Evolutionary conservation across 2,113 vertebrate genomes (phyloP).

Genomic region (Rhinopomastus cyanomelas): DNA sequence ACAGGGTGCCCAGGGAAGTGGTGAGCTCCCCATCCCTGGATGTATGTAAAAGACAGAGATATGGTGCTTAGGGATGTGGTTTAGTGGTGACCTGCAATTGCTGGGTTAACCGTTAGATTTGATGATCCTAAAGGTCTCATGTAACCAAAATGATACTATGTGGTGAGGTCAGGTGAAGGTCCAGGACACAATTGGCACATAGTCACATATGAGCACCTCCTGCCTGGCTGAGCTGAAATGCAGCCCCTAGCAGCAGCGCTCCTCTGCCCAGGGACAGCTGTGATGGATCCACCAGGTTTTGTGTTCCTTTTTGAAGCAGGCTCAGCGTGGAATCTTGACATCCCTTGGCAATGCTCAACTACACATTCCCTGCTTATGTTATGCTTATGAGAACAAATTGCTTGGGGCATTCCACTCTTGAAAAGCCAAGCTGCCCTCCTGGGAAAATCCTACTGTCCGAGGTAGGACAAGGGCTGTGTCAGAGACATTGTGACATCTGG

Average conservation of each 20-base stretch:
- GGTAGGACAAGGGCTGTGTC: background rate
- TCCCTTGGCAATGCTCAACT: background rate
- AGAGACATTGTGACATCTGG: background rate
- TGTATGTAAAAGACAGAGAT: no score
- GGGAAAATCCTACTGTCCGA: background rate
- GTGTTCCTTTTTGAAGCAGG: background rate
- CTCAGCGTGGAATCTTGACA: background rate
- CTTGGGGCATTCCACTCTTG: background rate
- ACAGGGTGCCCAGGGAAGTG: no score
- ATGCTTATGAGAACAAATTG: background rate
- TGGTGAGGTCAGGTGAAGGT: background rate
- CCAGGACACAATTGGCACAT: background rate
- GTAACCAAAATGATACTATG: background rate
- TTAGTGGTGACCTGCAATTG: no score
- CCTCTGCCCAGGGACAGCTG: background rate
- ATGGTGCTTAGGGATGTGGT: no score
- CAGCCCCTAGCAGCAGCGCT: background rate
- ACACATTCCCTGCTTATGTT: background rate
- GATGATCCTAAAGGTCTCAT: no score
- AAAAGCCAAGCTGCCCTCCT: background rate
- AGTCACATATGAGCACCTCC: accelerated
- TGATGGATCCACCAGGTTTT: background rate
- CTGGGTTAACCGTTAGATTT: no score
- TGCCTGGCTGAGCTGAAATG: background rate
- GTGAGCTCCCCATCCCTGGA: no score